These are phyloP conservation scores for Leptodirus hochenwartii DNA, from an alignment of 2,888 invertebrate genomes.

Conservation along the genomic window DNA sequence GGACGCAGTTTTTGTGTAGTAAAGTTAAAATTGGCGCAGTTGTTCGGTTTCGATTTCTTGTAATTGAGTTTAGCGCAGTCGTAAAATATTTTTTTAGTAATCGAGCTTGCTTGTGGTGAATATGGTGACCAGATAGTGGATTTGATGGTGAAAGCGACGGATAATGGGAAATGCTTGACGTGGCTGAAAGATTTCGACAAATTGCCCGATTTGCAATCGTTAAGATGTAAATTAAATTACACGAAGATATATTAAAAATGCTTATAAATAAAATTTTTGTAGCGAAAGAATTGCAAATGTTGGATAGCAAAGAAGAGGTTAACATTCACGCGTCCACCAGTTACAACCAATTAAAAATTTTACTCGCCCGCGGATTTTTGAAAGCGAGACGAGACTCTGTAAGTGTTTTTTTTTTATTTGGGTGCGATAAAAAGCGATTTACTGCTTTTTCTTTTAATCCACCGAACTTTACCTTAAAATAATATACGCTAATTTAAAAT, in stretches of 20 bases:
- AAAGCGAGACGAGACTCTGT: conserved; percentile 58
- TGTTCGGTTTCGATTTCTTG: too few relatives aligned
- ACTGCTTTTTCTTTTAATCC: background rate
- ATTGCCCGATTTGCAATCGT: conserved; percentile 35
- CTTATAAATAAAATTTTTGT: too few relatives aligned
- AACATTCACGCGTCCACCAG: conserved; percentile 50
- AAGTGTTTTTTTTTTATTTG: conserved; percentile 16
- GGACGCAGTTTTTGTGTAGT: too few relatives aligned
- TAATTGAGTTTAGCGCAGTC: too few relatives aligned
- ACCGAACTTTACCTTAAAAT: conserved; percentile 2
- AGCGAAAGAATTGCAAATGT: conserved; percentile 13
- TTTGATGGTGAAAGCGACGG: conserved; percentile 41
- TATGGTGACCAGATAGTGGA: conserved; percentile 66
- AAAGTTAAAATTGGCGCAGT: too few relatives aligned
- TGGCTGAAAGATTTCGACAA: conserved; percentile 46
- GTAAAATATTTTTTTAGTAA: conserved; percentile 42
- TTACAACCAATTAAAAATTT: conserved; percentile 49
- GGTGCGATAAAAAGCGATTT: background rate
- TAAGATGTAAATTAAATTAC: conserved; percentile 27
- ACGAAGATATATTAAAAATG: too few relatives aligned
- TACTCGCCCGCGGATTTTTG: conserved; percentile 50
- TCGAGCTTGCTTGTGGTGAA: conserved; percentile 84
- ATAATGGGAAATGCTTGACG: conserved; percentile 47
- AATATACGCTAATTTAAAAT: background rate
- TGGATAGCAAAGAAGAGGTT: conserved; percentile 32